Percentiles rank a stretch among this genome's conserved stretches.
phyloP scores from a whole-genome alignment of 2,113 vertebrate genomes.

The Caracal caracal region DNA sequence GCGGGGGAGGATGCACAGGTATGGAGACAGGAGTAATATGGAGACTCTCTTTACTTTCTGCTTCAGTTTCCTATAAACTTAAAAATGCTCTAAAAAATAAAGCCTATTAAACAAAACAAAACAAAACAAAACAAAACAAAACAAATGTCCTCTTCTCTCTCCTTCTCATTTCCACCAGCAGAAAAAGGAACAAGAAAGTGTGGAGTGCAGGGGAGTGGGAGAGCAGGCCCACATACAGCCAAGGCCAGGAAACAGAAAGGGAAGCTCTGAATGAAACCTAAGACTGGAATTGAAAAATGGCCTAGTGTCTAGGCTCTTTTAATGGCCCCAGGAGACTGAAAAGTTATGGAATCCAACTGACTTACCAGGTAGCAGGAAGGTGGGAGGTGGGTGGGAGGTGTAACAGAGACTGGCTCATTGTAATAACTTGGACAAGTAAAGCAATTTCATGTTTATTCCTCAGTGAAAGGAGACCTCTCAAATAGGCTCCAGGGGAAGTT shows the following conservation, averaged over 20 bases:
- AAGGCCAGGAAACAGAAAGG: not conserved
- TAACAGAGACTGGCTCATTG: not conserved
- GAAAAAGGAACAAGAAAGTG: not conserved
- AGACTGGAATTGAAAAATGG: not conserved
- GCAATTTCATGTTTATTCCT: conserved; percentile 3
- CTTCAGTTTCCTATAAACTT: not conserved
- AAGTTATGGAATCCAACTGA: not conserved
- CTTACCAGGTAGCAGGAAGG: not conserved
- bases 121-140: not conserved
- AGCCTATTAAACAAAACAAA: not conserved
- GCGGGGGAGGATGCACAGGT: not conserved
- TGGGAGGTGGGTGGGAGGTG: not conserved
- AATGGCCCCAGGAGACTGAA: not conserved
- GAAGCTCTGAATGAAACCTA: not conserved
- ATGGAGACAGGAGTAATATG: no score
- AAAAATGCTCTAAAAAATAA: conserved; percentile 1
- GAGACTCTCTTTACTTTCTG: not conserved
- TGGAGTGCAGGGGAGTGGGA: not conserved
- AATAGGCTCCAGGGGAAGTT: not conserved
- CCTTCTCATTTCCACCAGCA: not conserved
- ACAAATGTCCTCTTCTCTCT: not conserved
- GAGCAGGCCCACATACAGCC: not conserved
- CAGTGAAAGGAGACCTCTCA: not conserved
- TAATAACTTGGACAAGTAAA: not conserved
- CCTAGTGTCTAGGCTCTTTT: not conserved